Conservation (phyloP, 2,888 invertebrate species). For the Pterostichus madidus region DNA sequence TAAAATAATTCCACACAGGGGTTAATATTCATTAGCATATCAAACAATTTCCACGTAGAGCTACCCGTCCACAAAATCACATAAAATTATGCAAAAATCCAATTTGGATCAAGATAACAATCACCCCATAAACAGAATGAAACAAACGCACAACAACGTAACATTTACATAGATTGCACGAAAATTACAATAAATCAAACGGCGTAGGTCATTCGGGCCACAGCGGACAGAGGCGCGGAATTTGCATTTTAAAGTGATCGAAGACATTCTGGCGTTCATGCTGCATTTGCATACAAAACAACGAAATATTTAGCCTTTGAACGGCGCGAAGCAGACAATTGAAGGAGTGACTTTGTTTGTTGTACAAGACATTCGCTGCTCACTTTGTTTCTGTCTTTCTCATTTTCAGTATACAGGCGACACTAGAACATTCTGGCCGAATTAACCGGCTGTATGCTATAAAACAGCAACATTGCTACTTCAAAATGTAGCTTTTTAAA, state of each 20-base stretch:
- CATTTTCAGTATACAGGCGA: too few species aligned
- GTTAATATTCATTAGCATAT: conserved; percentile 7
- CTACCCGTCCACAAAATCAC: background rate
- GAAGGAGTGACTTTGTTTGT: background rate
- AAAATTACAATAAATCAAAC: conserved; percentile 56
- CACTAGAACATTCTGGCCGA: too few species aligned
- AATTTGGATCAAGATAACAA: conserved; percentile 32
- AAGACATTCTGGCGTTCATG: conserved; percentile 25
- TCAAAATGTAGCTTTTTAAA: too few species aligned
- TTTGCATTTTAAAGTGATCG: conserved; percentile 58
- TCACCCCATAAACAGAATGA: conserved; percentile 29
- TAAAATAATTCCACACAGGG: background rate
- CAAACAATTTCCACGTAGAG: background rate
- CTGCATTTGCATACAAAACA: conserved; percentile 43
- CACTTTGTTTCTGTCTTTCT: too few species aligned
- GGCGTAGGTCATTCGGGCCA: conserved; percentile 30
- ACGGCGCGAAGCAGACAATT: conserved; percentile 3
- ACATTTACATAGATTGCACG: conserved; percentile 39
- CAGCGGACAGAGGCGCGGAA: conserved; percentile 2
- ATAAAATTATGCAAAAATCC: conserved; percentile 30
- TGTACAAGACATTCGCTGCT: background rate
- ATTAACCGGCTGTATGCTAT: too few species aligned
- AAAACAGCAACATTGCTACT: too few species aligned
- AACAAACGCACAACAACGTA: conserved; percentile 13
- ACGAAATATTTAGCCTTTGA: conserved; percentile 13